These are phyloP conservation scores for Cecidostiba fungosa DNA, from an alignment of 2,888 invertebrate species.

Conservation along the genomic window DNA sequence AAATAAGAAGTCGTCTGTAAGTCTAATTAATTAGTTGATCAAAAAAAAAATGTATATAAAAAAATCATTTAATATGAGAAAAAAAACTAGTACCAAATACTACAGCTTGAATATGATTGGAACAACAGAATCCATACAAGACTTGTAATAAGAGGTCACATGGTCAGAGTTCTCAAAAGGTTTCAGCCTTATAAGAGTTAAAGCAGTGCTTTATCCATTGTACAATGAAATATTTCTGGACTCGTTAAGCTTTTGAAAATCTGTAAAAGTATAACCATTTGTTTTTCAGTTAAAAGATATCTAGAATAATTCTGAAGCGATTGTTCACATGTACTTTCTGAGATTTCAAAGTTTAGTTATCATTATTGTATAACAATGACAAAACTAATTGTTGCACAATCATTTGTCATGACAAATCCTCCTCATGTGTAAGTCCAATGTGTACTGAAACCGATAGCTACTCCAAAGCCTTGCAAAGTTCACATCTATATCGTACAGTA, in stretches of 20 bases:
- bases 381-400: background rate
- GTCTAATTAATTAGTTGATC: conserved; percentile 15
- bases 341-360: background rate
- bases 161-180: conserved; percentile 40
- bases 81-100: conserved; percentile 11
- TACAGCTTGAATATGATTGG: background rate
- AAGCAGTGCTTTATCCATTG: conserved; percentile 5
- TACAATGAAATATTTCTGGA: conserved; percentile 5
- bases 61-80: background rate
- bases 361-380: background rate
- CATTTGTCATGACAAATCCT: background rate
- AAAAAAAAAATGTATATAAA: background rate
- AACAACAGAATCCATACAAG: conserved; percentile 54
- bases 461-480: background rate
- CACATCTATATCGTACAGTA: background rate
- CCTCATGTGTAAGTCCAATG: background rate
- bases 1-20: background rate
- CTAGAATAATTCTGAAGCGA: background rate
- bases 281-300: conserved; percentile 7
- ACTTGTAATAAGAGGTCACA: conserved; percentile 32
- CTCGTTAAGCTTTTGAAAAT: conserved; percentile 18
- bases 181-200: conserved; percentile 46
- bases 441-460: background rate
- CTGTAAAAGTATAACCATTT: background rate
- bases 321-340: background rate